Conservation (phyloP, 2,888 invertebrate species). For the Drosophila infuscata region DNA sequence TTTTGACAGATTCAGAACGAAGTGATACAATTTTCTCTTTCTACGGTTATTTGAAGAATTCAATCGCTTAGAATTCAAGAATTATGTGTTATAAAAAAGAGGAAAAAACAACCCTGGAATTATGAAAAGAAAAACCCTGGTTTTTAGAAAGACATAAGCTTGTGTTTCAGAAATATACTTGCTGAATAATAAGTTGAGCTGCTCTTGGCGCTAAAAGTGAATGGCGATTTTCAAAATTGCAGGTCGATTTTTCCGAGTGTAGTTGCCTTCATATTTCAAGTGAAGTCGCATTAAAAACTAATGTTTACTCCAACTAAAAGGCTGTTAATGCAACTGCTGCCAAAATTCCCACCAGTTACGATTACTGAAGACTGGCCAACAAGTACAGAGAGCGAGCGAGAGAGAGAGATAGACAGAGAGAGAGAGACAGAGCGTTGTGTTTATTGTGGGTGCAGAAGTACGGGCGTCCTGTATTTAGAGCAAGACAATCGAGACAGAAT, state of each 20-base stretch:
- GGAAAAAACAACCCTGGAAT: neutral
- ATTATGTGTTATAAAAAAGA: neutral
- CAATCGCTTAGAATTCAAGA: neutral
- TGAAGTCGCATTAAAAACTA: conserved; percentile 26
- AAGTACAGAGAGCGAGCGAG: neutral
- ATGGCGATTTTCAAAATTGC: conserved; percentile 9
- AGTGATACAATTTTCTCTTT: neutral
- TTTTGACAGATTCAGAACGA: neutral
- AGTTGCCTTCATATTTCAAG: conserved; percentile 46
- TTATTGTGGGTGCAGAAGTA: neutral
- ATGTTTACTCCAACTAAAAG: neutral
- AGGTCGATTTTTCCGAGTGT: conserved; percentile 17
- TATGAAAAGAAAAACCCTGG: neutral
- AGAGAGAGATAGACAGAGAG: neutral
- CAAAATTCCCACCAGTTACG: conserved; percentile 22
- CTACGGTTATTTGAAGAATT: neutral
- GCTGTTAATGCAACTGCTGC: conserved; percentile 18
- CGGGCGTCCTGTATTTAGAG: neutral
- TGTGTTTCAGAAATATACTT: neutral
- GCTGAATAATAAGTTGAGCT: neutral
- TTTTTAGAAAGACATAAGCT: neutral
- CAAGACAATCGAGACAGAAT: neutral
- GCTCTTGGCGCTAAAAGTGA: neutral
- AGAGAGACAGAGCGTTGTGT: neutral
- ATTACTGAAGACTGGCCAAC: neutral